These are phyloP conservation scores for Dasypogon diadema DNA, from an alignment of 2,888 invertebrate species.

Conservation along the genomic window DNA sequence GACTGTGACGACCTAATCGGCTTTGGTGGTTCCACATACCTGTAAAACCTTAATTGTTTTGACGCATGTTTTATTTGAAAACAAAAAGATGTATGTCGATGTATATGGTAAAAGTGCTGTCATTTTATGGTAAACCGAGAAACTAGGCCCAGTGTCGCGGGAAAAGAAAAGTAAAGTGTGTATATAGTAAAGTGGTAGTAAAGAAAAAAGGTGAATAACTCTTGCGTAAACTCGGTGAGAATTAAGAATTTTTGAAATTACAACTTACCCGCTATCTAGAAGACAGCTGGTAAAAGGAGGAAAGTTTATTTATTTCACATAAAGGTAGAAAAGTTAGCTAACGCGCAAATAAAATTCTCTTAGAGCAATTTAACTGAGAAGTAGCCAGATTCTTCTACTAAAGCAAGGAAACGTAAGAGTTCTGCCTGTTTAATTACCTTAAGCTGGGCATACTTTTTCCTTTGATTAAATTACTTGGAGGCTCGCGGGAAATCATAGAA, in stretches of 20 bases:
- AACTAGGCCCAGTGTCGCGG: too few species aligned
- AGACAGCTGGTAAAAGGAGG: conserved; percentile 67
- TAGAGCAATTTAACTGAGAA: not conserved
- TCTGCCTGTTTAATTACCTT: conserved; percentile 74
- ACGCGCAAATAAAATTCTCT: not conserved
- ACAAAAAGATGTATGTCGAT: conserved; percentile 24
- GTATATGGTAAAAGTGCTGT: conserved; percentile 57
- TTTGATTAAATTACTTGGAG: conserved; percentile 82
- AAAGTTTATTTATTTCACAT: conserved; percentile 47
- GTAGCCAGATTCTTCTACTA: not conserved
- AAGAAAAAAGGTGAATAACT: too few species aligned
- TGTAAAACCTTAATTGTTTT: conserved; percentile 66
- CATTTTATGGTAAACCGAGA: too few species aligned
- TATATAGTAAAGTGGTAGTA: too few species aligned
- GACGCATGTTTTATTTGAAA: conserved; percentile 57
- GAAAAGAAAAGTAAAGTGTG: conserved; percentile 4
- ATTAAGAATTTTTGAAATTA: conserved; percentile 9
- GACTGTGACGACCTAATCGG: conserved; percentile 64
- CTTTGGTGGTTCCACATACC: conserved; percentile 67
- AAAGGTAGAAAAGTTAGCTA: conserved; percentile 24
- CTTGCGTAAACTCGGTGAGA: not conserved
- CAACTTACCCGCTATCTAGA: conserved; percentile 70
- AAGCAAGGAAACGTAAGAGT: not conserved
- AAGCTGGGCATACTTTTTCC: conserved; percentile 97
- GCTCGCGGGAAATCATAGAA: conserved; percentile 76